phyloP scores from a whole-genome alignment of 2,797 vertebrate species.

The Sebastes iracundus region DNA sequence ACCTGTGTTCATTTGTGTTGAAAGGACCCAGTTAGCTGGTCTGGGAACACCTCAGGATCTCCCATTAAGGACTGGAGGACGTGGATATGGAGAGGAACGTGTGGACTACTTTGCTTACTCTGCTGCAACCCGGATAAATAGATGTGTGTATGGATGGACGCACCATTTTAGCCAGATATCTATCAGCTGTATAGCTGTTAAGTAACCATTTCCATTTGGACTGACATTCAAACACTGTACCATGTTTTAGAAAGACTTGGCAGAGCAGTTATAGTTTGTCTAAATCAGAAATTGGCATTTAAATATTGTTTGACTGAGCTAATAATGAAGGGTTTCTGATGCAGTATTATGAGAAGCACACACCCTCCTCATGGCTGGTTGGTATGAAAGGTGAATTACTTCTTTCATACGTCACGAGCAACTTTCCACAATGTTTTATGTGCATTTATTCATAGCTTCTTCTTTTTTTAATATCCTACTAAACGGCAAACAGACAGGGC shows the following conservation, averaged over 20 bases:
- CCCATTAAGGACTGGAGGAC: neutral
- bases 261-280: neutral
- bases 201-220: slow-evolving; percentile 9
- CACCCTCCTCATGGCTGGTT: neutral
- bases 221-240: neutral
- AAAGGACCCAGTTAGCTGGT: neutral
- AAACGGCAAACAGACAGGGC: neutral
- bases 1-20: neutral
- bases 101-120: neutral
- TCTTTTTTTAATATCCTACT: neutral
- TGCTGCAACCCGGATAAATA: neutral
- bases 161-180: neutral
- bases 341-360: neutral
- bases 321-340: neutral
- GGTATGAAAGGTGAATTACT: neutral
- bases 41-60: neutral
- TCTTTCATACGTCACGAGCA: neutral
- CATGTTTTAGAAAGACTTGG: neutral
- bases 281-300: neutral
- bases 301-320: neutral
- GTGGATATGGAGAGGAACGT: neutral
- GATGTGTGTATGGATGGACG: neutral
- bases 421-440: neutral
- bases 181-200: neutral
- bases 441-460: neutral